Conservation (phyloP, 2,113 vertebrate genomes). For the Atrichornis clamosus region DNA sequence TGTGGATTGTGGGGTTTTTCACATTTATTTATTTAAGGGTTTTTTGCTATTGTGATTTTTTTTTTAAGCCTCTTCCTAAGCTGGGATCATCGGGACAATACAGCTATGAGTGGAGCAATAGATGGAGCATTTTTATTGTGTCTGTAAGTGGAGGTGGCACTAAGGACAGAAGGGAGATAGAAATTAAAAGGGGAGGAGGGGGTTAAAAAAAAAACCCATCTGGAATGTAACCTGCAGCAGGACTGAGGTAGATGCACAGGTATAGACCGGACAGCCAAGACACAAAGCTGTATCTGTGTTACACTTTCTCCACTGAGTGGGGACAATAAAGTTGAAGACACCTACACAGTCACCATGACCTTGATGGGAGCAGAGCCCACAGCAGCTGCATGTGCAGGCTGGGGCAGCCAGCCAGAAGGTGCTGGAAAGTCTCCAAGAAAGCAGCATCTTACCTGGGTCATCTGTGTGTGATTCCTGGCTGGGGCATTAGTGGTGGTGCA, state of each 20-base stretch:
- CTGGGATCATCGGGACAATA: background rate
- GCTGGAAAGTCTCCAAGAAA: background rate
- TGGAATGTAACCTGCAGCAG: background rate
- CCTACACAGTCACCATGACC: background rate
- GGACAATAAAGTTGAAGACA: slow-evolving; percentile 14
- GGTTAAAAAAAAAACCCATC: background rate
- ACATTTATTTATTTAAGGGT: slow-evolving; percentile 5
- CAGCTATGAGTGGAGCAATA: background rate
- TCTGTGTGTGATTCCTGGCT: background rate
- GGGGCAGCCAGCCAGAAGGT: background rate
- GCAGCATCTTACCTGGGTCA: background rate
- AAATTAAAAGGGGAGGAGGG: background rate
- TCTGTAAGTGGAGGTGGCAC: background rate
- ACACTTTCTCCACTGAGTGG: slow-evolving; percentile 28
- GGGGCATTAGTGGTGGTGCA: background rate
- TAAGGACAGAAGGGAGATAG: background rate
- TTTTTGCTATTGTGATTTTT: slow-evolving; percentile 29
- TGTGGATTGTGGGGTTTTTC: background rate
- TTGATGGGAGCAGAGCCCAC: background rate
- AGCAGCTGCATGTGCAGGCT: fast-evolving
- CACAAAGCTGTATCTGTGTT: slow-evolving; percentile 12
- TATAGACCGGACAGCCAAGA: background rate
- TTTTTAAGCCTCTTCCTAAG: slow-evolving; percentile 23
- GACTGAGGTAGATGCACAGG: background rate
- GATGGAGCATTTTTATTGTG: background rate